A percentile compares a stretch with the other conserved stretches of the same genome.
These are phyloP conservation scores for Battus philenor DNA, from an alignment of 1,140 invertebrate species.

Conservation along the genomic window DNA sequence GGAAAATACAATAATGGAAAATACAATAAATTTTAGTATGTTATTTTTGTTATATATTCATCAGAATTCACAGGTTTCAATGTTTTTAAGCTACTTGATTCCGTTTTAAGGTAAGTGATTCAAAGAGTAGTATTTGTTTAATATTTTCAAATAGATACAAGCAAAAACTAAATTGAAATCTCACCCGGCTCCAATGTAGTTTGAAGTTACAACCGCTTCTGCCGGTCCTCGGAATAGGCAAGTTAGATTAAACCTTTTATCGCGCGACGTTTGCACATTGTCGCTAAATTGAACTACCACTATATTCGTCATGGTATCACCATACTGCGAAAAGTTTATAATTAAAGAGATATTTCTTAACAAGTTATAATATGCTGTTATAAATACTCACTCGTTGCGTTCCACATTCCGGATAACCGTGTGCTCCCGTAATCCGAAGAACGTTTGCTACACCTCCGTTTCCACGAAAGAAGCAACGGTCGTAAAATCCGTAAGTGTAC, in stretches of 20 bases:
- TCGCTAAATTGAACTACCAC: conserved; percentile 96
- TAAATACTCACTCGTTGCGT: conserved; percentile 82
- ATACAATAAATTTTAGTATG: too few species aligned
- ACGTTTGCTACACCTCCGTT: conserved; percentile 90
- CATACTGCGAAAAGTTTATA: conserved; percentile 80
- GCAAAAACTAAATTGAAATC: conserved; percentile 21
- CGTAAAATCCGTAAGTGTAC: conserved; percentile 94
- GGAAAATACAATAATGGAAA: too few species aligned
- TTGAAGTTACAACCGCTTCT: conserved; percentile 94
- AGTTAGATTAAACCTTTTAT: conserved; percentile 94
- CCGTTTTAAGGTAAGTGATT: too few species aligned
- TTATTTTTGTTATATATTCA: too few species aligned
- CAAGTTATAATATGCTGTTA: too few species aligned
- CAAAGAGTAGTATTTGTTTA: neutral
- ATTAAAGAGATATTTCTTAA: too few species aligned
- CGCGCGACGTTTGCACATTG: conserved; percentile 92
- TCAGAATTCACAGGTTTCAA: too few species aligned
- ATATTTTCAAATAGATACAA: conserved; percentile 12
- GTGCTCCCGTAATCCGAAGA: conserved; percentile 88
- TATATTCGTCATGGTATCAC: conserved; percentile 95
- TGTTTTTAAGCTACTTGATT: too few species aligned
- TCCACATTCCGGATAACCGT: conserved; percentile 94
- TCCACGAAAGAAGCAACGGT: conserved; percentile 92
- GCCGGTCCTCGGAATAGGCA: conserved; percentile 93
- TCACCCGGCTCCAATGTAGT: conserved; percentile 94